Percentiles rank a stretch among this genome's conserved stretches.
These are phyloP conservation scores for Nymphalis polychloros DNA, from an alignment of 2,888 invertebrate genomes.

Conservation along the genomic window DNA sequence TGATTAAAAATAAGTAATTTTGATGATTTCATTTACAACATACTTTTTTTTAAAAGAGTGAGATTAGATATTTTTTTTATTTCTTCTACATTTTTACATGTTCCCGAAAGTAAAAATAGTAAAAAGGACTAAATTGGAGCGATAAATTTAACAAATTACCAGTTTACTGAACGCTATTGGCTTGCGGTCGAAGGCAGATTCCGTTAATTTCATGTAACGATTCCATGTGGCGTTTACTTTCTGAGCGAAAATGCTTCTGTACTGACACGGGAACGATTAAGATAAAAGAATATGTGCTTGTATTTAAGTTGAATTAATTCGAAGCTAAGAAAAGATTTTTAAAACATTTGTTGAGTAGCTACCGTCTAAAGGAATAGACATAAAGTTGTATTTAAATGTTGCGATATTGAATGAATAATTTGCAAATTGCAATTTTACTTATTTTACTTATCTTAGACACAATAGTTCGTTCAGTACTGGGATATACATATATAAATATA, in stretches of 20 bases:
- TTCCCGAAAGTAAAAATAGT: not conserved
- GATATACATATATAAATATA: too few species aligned
- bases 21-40: too few species aligned
- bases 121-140: constrained; percentile 10
- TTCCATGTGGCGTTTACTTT: constrained; percentile 13
- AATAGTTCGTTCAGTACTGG: too few species aligned
- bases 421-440: too few species aligned
- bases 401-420: too few species aligned
- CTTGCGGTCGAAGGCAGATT: constrained; percentile 23
- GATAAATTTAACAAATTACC: constrained; percentile 19
- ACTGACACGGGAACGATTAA: not conserved
- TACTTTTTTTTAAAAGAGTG: too few species aligned
- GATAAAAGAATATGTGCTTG: constrained; percentile 1
- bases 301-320: not conserved
- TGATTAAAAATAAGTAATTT: too few species aligned
- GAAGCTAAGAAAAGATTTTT: not conserved
- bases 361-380: not conserved
- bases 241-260: not conserved
- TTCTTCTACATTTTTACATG: not conserved
- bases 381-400: too few species aligned
- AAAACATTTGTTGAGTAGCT: not conserved
- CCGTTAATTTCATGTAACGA: constrained; percentile 20
- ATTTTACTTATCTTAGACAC: too few species aligned
- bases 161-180: constrained; percentile 18
- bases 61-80: too few species aligned